Base-by-base conservation (phyloP, 2,888 invertebrate species). In the Zelleria hepariella region DNA sequence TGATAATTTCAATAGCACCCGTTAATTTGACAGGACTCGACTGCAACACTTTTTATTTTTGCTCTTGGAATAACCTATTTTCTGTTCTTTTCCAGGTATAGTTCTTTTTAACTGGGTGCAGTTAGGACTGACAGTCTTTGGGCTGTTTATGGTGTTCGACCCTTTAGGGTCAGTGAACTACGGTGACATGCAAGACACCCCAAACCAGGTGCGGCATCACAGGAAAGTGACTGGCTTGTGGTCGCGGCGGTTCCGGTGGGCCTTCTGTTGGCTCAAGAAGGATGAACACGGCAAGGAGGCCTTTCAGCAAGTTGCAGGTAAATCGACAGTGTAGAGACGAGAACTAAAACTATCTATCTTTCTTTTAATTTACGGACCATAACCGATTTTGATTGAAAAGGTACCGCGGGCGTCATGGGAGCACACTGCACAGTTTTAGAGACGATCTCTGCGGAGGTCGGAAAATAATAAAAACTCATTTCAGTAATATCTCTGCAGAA, bases 21-120 rank as follows among this genome's bases (percentile, higher is more conserved):
- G n/a, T n/a, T n/a, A n/a, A n/a, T n/a, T n/a, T n/a, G n/a, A n/a
- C n/a, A n/a, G n/a, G n/a, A n/a, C n/a, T n/a, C n/a, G n/a, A n/a
- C n/a, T n/a, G n/a, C n/a, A 42, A 32, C 7, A 32, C 10, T 5
- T 15, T 42, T 10, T 2, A 42, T 10, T 42, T 1, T 42, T 42
- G 2, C 32, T 42, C 15, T 15, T 42, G 32, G 10, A 42, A 15
- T 5, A 42, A 15, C 0, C 4, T 42, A 2, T 10, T 10, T 52
- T 25, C 5, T 49, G 42, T 27, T n/a, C 58, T 62, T 53, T 79
- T 80, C 47, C 80, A 92, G 94, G 93, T 62, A 91, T 95, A 67
- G 94, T 95, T 0, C 88, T 95, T 57, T 94, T 94, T 77, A 94
- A 95, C 72, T 96, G 96, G 96, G 91, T 94, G 21, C 90, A 95